Evolutionary conservation across 2,888 invertebrate species (phyloP), one percentile per base, ranked within the genome.

Genomic region (Aphidius colemani): DNA sequence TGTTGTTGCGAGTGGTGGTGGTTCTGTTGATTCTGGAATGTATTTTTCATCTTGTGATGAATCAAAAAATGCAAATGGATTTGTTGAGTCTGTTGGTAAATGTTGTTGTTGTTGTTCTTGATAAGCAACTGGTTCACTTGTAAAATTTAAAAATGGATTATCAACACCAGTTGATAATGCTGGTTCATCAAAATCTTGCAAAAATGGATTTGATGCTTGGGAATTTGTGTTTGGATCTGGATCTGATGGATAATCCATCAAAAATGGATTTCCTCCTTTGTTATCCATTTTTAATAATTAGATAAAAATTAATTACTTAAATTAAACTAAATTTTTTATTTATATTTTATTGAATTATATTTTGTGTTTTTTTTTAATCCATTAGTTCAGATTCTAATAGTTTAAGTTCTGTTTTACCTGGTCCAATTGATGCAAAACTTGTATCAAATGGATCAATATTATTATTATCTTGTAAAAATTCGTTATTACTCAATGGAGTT

Each of bases 381-480:
- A 86, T 85, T 73, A 94, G 85, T 80, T 94, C 93, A 58, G 89
- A 90, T 79, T 93, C 94, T 0, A 94, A 82, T 18, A 92, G 79
- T 76, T 91, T 92, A 0, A 94, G 80, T 81, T 94, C 93, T 0
- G 91, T 88, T 78, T 87, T 88, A 3, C 93, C 93, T 0, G 92
- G 93, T 68, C 88, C 88, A 51, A 93, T 85, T 57, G 85, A 85
- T 0, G 91, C 92, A 72, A 92, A 90, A 6, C 93, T 92, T 0
- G 94, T 94, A 76, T 94, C 94, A 75, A 94, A 94, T 0, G 94
- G 94, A 85, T 94, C 94, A 44, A 86, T 79, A 70, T 89, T 85
- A 30, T 30, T 30, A 30, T 30, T 30, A 59, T 86, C 85, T 44
- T 80, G 79, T 10, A 41, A 7, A 9, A 49, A 61, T 41, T 73